Conservation (phyloP, 1,140 invertebrate species). For the Zaprionus camerounensis region DNA sequence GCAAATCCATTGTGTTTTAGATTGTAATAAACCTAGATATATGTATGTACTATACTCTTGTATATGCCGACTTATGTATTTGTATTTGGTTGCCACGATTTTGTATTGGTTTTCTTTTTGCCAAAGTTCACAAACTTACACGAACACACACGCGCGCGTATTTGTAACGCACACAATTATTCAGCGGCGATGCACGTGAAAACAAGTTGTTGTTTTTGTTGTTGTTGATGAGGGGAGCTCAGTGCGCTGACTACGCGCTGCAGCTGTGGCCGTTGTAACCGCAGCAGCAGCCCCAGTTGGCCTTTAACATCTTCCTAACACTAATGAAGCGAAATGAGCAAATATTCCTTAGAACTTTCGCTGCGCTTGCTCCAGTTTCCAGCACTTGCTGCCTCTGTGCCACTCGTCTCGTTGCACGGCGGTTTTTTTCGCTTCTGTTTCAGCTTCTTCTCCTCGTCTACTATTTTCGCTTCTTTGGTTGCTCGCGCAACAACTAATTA, state of each 20-base stretch:
- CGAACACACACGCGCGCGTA: constrained; percentile 22
- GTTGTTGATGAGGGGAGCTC: constrained; percentile 17
- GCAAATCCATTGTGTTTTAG: constrained; percentile 72
- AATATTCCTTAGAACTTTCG: constrained; percentile 64
- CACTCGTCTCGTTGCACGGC: neutral
- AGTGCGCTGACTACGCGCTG: constrained; percentile 29
- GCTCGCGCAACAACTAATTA: constrained; percentile 75
- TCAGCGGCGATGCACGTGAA: constrained; percentile 31
- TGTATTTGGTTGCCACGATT: constrained; percentile 1
- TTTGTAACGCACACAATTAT: neutral
- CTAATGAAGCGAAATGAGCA: constrained; percentile 65
- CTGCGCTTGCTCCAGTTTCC: neutral
- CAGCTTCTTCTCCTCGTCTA: neutral
- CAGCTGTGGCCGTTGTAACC: constrained; percentile 18
- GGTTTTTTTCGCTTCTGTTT: constrained; percentile 8
- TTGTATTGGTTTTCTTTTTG: constrained; percentile 8
- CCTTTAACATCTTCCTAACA: constrained; percentile 48
- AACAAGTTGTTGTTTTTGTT: constrained; percentile 42
- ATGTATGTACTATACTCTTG: constrained; percentile 22
- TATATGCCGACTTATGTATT: constrained; percentile 30
- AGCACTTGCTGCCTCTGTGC: neutral
- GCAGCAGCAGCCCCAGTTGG: constrained; percentile 34
- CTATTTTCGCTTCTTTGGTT: constrained; percentile 45
- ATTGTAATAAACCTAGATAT: constrained; percentile 47
- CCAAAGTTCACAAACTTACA: constrained; percentile 8